Conservation (phyloP, 2,797 vertebrate species). For the Semaprochilodus insignis region DNA sequence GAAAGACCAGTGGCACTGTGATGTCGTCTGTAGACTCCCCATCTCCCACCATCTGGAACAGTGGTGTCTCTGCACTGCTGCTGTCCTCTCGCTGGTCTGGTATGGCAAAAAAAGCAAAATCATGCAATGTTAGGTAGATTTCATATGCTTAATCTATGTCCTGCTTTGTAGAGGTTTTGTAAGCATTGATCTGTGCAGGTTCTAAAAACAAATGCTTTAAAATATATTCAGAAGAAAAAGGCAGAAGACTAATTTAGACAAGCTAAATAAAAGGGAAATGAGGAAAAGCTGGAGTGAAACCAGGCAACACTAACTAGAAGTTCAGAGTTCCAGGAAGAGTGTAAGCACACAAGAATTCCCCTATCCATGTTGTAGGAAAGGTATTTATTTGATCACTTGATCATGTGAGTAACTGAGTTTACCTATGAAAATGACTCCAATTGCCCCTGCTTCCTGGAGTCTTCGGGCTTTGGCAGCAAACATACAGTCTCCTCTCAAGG, state of each 20-base stretch:
- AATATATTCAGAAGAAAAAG: no score
- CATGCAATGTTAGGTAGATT: neutral
- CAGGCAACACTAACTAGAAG: neutral
- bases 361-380: neutral
- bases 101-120: neutral
- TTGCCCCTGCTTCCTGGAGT: conserved; percentile 79
- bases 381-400: neutral
- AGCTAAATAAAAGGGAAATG: neutral
- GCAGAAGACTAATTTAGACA: neutral
- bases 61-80: conserved; percentile 79
- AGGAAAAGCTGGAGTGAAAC: neutral
- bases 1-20: conserved; percentile 79
- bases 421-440: conserved; percentile 84
- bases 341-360: neutral
- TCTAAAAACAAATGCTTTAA: neutral
- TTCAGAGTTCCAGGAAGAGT: neutral
- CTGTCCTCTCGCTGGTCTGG: conserved; percentile 82
- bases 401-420: conserved; percentile 17
- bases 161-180: neutral
- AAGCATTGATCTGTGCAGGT: neutral
- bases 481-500: conserved; percentile 83
- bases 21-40: conserved; percentile 79
- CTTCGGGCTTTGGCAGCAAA: conserved; percentile 82
- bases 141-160: neutral
- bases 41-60: conserved; percentile 87